Percentiles rank a stretch among this genome's conserved stretches.
phyloP scores from a whole-genome alignment of 2,113 vertebrate species.

The Otis tarda region DNA sequence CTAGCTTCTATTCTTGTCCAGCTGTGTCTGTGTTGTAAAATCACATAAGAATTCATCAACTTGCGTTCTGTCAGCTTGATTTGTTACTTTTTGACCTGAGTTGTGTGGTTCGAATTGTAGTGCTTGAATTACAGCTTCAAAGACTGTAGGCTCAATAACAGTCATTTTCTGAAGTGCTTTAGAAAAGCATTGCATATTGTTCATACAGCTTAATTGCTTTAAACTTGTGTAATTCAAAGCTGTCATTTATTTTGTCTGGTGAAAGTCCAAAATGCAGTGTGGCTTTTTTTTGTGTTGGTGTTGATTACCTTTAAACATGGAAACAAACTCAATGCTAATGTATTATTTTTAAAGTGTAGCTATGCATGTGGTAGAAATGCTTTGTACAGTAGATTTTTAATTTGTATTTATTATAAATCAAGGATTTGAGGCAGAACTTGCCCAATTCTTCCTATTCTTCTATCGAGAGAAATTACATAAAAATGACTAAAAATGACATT shows the following conservation, averaged over 20 bases:
- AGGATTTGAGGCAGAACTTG: background rate
- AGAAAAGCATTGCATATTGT: background rate
- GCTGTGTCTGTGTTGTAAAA: slow-evolving; percentile 16
- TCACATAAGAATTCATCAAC: background rate
- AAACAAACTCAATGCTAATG: background rate
- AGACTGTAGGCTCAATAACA: slow-evolving; percentile 4
- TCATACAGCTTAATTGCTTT: background rate
- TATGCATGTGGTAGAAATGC: background rate
- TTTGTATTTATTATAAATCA: background rate
- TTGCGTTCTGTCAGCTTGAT: slow-evolving; percentile 27
- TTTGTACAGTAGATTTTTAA: background rate
- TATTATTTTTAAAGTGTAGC: background rate
- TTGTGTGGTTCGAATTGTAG: background rate
- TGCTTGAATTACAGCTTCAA: background rate
- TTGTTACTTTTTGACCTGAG: slow-evolving; percentile 47
- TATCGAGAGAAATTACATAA: background rate
- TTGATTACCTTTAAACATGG: background rate
- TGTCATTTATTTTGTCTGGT: background rate
- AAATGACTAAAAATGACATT: background rate
- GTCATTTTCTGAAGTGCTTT: slow-evolving; percentile 32
- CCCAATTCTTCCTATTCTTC: background rate
- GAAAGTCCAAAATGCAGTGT: background rate
- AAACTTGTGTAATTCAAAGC: background rate
- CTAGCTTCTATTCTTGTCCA: background rate
- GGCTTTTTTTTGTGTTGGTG: background rate